Base-by-base conservation (phyloP, 2,113 vertebrate genomes). In the Oryzias melastigma region DNA sequence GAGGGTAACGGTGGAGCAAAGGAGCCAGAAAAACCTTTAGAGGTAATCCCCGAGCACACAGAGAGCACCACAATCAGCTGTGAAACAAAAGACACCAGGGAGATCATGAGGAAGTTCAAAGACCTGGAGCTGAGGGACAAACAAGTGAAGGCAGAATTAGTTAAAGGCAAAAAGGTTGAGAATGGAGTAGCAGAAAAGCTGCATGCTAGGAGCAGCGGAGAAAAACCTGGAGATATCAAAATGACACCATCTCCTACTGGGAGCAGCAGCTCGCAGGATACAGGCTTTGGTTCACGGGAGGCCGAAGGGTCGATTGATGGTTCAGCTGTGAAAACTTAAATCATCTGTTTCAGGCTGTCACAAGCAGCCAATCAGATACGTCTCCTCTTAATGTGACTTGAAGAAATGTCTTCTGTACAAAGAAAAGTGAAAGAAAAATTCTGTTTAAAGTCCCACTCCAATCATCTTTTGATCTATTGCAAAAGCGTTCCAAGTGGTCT, bases 191-290 rank as follows among this genome's bases (percentile, higher is more conserved):
- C 49, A 1, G 64, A 72, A 41, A 73, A 24, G 25, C 17, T 42
- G 14, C 35, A 14, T 5, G 52, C 66, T 5, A 45, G 22, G 29
- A 76, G 67, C 42, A 72, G 16, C 40, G 48, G 55, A 0, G 42
- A 35, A 5, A 75, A 54, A 20, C 18, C 49, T 4, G 82, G 40
- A 45, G 49, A 8, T 4, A 68, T 77, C 49, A 83, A 83, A 47
- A 68, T 6, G 1, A 73, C 72, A 17, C 69, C 77, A 4, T 91
- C 90, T 8, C 88, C 89, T 1, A 86, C 82, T 3, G 81, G 82
- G 4, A 92, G 91, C 72, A 87, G 80, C 70, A 71, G 63, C 63
- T 92, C 92, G 1, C 68, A 87, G 48, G 91, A 93, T 78, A 90
- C 88, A 0, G 92, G 92, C 7, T 92, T 92, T 53, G 87, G 82